Conservation (phyloP, 1,140 invertebrate species). For the Eriocheir sinensis region DNA sequence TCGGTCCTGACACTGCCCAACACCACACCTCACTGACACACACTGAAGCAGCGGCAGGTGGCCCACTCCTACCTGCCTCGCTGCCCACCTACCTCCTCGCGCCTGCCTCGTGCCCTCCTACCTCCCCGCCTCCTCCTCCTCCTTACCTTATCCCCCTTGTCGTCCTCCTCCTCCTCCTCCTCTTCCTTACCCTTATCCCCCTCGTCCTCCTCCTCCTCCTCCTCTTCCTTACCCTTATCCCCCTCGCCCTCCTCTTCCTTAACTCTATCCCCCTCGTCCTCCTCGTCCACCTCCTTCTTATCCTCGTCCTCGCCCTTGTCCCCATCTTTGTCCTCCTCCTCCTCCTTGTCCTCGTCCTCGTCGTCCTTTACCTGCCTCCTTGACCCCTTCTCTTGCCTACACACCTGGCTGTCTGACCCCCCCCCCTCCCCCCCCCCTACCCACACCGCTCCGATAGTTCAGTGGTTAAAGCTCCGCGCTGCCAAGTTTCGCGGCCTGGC, state of each 20-base stretch:
- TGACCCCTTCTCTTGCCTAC: neutral
- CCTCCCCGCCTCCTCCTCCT: neutral
- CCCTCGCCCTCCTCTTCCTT: too few relatives aligned
- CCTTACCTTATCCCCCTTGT: too few relatives aligned
- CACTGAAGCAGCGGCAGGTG: neutral
- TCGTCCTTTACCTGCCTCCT: neutral
- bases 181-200: too few relatives aligned
- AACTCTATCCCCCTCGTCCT: too few relatives aligned
- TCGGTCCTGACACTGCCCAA: neutral
- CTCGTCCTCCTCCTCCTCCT: too few relatives aligned
- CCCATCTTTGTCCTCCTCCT: neutral
- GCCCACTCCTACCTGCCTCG: neutral
- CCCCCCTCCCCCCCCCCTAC: neutral
- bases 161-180: too few relatives aligned
- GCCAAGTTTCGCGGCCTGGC: too few relatives aligned
- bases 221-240: too few relatives aligned
- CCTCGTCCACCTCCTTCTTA: neutral
- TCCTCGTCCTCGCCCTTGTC: neutral
- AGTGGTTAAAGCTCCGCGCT: too few relatives aligned
- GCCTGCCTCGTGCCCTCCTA: neutral
- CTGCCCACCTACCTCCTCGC: neutral
- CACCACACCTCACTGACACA: neutral
- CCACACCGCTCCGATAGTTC: too few relatives aligned
- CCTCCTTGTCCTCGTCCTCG: neutral
- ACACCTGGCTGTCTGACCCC: too few relatives aligned